Percentiles rank a stretch among this genome's conserved stretches.
Evolutionary conservation across 2,113 vertebrate genomes (phyloP).

Genomic region (Mixornis gularis): DNA sequence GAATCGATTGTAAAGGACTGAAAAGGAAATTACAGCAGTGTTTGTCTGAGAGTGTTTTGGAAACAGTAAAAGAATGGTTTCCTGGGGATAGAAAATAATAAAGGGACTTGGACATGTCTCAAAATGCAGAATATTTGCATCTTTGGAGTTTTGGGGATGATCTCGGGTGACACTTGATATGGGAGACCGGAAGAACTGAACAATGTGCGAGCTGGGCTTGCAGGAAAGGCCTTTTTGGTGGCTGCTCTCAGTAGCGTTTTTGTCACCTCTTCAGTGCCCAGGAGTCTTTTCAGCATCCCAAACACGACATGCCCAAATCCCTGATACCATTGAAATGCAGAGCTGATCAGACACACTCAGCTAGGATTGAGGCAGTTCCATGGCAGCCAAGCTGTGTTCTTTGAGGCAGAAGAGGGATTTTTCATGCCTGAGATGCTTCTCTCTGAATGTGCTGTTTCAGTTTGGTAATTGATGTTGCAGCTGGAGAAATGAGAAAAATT

Average conservation of each 20-base stretch:
- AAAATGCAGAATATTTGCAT: neutral
- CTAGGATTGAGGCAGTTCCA: neutral
- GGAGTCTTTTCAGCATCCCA: neutral
- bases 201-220: neutral
- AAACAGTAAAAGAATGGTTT: neutral
- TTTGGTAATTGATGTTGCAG: neutral
- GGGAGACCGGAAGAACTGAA: neutral
- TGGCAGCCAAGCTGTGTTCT: neutral
- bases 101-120: neutral
- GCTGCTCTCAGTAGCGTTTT: neutral
- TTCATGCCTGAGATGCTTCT: neutral
- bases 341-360: neutral
- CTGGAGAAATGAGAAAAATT: neutral
- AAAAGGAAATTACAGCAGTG: neutral
- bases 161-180: neutral
- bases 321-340: neutral
- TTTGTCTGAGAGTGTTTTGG: neutral
- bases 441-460: neutral
- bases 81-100: no score
- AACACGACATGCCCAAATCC: neutral
- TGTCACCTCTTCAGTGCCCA: neutral
- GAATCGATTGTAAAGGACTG: rapidly evolving
- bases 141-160: neutral
- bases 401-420: neutral
- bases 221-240: neutral